phyloP scores from a whole-genome alignment of 2,888 invertebrate genomes.

The Diarsia brunnea region DNA sequence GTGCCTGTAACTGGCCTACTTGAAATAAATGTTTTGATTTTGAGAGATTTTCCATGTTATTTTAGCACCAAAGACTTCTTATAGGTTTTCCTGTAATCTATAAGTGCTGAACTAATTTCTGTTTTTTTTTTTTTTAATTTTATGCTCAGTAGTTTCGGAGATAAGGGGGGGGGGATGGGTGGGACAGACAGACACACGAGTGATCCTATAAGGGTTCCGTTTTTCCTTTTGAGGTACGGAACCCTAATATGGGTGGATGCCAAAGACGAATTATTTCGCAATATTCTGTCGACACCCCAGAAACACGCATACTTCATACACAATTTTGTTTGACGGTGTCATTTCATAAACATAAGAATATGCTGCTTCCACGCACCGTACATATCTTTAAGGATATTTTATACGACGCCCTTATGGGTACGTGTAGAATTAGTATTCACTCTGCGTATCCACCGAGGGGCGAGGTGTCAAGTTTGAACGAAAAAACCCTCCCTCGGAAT shows the following conservation, averaged over 20 bases:
- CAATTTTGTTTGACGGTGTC: slow-evolving; percentile 28
- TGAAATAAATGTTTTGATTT: no score
- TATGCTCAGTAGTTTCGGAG: no score
- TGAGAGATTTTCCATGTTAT: no score
- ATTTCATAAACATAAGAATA: slow-evolving; percentile 45
- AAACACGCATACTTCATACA: slow-evolving; percentile 22
- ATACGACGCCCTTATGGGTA: slow-evolving; percentile 25
- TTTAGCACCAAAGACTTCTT: no score
- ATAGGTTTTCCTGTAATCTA: no score
- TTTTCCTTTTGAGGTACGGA: no score
- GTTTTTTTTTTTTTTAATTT: no score
- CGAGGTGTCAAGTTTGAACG: slow-evolving; percentile 60
- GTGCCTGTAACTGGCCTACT: no score
- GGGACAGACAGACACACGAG: no score
- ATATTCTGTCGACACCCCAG: slow-evolving; percentile 13
- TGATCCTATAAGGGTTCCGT: no score
- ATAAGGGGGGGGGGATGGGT: no score
- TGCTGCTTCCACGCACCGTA: slow-evolving; percentile 22
- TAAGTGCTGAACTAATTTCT: no score
- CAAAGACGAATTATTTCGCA: slow-evolving; percentile 27
- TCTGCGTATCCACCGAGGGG: slow-evolving; percentile 53
- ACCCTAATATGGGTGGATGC: not conserved
- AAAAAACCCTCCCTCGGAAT: slow-evolving; percentile 46
- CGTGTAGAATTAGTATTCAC: slow-evolving; percentile 64
- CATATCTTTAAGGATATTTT: slow-evolving; percentile 41